A percentile compares a stretch with the other conserved stretches of the same genome.
phyloP scores from a whole-genome alignment of 1,140 invertebrate genomes.

The Brachionus rotundiformis region DNA sequence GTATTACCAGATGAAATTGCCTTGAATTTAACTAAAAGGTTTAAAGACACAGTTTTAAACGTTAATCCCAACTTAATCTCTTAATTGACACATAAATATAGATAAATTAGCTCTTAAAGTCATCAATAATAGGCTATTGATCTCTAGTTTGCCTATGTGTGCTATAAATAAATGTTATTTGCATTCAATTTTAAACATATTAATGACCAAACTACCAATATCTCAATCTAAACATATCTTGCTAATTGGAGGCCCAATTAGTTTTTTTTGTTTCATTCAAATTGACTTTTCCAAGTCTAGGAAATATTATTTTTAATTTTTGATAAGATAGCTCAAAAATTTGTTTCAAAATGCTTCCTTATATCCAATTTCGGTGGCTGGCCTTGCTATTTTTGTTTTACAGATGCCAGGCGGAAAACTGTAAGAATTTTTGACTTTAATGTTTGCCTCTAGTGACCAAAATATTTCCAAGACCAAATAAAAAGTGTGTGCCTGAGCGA shows the following conservation, averaged over 20 bases:
- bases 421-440: neutral
- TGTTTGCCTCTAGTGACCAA: neutral
- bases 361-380: neutral
- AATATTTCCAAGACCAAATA: neutral
- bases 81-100: neutral
- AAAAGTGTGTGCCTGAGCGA: constrained; percentile 41
- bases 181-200: neutral
- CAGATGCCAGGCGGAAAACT: neutral
- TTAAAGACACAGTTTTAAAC: no score
- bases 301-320: neutral
- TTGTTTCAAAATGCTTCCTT: neutral
- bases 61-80: neutral
- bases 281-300: neutral
- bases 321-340: neutral
- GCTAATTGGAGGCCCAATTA: neutral
- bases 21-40: no score
- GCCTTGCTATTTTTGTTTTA: neutral
- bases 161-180: neutral
- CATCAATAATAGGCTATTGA: neutral
- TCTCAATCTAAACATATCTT: neutral
- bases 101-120: neutral
- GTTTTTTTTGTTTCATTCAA: neutral
- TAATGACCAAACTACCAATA: neutral
- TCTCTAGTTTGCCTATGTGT: neutral
- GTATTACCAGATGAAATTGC: no score